These are phyloP conservation scores for Drosophila pachea DNA, from an alignment of 1,140 invertebrate genomes.

Conservation along the genomic window DNA sequence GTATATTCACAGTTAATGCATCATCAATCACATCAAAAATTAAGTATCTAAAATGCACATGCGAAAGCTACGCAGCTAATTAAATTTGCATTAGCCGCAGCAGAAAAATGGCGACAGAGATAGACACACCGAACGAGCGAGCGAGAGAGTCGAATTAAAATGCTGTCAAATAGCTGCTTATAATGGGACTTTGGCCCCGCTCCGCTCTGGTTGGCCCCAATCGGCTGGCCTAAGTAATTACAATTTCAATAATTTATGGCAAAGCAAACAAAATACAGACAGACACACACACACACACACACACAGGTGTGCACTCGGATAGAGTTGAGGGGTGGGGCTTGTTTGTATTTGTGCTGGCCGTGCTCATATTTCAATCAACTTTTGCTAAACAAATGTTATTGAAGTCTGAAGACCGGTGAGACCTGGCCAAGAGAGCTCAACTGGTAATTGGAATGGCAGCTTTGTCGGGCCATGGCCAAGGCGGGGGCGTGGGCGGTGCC, in stretches of 20 bases:
- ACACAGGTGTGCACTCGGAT: slow-evolving; percentile 20
- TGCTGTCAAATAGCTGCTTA: slow-evolving; percentile 27
- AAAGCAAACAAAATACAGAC: slow-evolving; percentile 54
- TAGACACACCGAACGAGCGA: background rate
- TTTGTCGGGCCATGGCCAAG: slow-evolving; percentile 25
- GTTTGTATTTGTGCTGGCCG: slow-evolving; percentile 22
- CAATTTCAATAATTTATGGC: slow-evolving; percentile 73
- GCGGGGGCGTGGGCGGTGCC: too few relatives aligned
- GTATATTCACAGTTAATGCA: slow-evolving; percentile 41
- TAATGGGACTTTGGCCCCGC: slow-evolving; percentile 30
- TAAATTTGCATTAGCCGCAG: slow-evolving; percentile 64
- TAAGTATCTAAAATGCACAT: slow-evolving; percentile 31
- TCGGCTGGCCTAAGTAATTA: slow-evolving; percentile 69
- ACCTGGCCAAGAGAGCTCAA: slow-evolving; percentile 10
- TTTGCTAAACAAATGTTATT: slow-evolving; percentile 69
- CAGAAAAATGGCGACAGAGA: slow-evolving; percentile 11
- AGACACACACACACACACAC: slow-evolving; percentile 24
- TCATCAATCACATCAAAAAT: slow-evolving; percentile 64
- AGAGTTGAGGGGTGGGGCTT: background rate
- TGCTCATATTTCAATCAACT: slow-evolving; percentile 61
- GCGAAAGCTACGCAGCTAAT: slow-evolving; percentile 39
- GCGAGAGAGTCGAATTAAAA: slow-evolving; percentile 15
- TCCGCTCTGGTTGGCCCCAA: slow-evolving; percentile 38
- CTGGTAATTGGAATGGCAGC: slow-evolving; percentile 54
- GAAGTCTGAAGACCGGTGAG: slow-evolving; percentile 11